Evolutionary conservation across 2,113 vertebrate species (phyloP), one percentile per base, ranked within the genome.

Genomic region (Halcyon malimbica): DNA sequence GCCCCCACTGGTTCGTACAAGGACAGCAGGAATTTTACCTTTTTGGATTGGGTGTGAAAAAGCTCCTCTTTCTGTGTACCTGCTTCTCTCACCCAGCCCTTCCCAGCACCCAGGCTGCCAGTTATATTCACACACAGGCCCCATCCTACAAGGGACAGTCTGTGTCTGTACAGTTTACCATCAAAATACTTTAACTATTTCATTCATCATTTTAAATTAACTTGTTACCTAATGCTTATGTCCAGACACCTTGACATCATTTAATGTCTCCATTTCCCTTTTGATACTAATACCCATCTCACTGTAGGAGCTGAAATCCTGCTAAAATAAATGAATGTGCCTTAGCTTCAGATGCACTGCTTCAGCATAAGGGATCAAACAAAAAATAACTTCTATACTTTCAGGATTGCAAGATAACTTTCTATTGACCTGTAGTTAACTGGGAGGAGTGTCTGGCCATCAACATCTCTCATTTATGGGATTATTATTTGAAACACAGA

Each of bases 91-190:
- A 15, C 29, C 51, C 3, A 1, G 3, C 17, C 18, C 37, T 56
- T 68, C 41, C 53, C 31, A 18, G 4, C 16, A 33, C 14, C 11
- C 67, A n/a, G 54, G 33, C 29, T 83, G 39, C 33, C 77, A 44
- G 20, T 6, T 0, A 21, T 16, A 44, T 6, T 59, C 62, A n/a
- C 31, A 19, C 7, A 24, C 31, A 51, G 62, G 26, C 9, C 57
- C 24, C 28, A 13, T 0, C 0, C 53, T 54, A 13, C 9, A 3
- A 24, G 53, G 50, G 28, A 14, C 41, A 23, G n/a, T 62, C 41
- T 70, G 18, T n/a, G n/a, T 28, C 41, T 62, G 21, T 48, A 6
- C 33, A 20, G 18, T 26, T 65, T 65, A 26, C 42, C 46, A 53
- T 56, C 81, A 44, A 81, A 89, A 78, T 26, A 69, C 35, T 83